Conservation (phyloP, 2,113 vertebrate species). For the Cavia aperea region DNA sequence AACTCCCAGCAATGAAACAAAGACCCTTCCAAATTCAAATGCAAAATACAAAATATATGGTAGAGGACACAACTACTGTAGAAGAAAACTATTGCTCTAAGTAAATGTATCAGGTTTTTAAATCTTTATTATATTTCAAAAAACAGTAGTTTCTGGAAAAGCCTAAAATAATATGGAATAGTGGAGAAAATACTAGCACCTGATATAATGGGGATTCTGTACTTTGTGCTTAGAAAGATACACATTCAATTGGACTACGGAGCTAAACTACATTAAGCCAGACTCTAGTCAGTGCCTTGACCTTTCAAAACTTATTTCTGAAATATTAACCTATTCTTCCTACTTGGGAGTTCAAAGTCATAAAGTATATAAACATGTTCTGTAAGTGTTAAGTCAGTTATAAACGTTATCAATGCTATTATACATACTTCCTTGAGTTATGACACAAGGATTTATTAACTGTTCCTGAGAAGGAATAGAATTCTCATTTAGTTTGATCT, state of each 20-base stretch:
- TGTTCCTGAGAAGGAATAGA: not conserved
- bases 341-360: not conserved
- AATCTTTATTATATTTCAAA: not conserved
- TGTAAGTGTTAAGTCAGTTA: conserved; percentile 3
- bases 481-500: conserved; percentile 50
- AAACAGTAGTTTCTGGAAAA: not conserved
- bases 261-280: not conserved
- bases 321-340: not conserved
- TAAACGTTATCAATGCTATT: not conserved
- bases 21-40: not conserved
- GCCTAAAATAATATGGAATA: not conserved
- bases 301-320: not conserved
- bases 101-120: not conserved
- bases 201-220: not conserved
- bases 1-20: not conserved
- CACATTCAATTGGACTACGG: not conserved
- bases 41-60: not conserved
- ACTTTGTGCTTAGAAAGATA: not conserved
- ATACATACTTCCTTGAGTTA: conserved; percentile 33
- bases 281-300: not conserved
- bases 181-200: not conserved
- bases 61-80: too few relatives aligned
- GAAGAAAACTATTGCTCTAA: not conserved
- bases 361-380: not conserved
- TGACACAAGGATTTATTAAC: conserved; percentile 16